Evolutionary conservation across 2,888 invertebrate genomes (phyloP).

Genomic region (Parnassius orleans): DNA sequence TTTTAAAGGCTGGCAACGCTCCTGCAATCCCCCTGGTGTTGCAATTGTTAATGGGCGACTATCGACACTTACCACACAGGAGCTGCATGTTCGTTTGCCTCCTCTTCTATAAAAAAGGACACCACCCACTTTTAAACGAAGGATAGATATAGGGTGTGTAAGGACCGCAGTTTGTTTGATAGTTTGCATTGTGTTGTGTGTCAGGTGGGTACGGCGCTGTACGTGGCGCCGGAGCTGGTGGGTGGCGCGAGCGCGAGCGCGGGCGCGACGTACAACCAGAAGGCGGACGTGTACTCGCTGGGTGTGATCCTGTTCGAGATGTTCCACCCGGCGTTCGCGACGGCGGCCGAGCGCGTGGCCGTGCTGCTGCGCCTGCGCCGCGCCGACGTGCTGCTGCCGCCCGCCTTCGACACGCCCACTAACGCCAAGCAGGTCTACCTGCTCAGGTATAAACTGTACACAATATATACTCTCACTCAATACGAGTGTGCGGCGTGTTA

Average conservation of each 20-base stretch:
- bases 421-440: constrained; percentile 76
- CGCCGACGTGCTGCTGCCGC: constrained; percentile 86
- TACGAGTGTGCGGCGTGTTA: too few species aligned
- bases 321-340: constrained; percentile 91
- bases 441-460: not conserved
- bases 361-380: constrained; percentile 87
- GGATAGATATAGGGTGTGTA: too few species aligned
- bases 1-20: too few species aligned
- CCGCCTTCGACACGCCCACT: constrained; percentile 80
- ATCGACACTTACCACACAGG: too few species aligned
- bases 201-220: constrained; percentile 95
- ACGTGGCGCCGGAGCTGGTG: constrained; percentile 96
- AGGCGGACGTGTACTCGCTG: constrained; percentile 92
- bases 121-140: too few species aligned
- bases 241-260: constrained; percentile 76
- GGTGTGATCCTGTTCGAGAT: constrained; percentile 98
- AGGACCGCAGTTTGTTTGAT: too few species aligned
- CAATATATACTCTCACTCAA: not conserved
- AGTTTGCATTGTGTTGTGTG: not conserved
- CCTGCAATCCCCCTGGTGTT: too few species aligned
- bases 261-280: constrained; percentile 91
- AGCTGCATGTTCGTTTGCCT: too few species aligned
- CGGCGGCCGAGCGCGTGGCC: constrained; percentile 94
- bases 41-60: too few species aligned
- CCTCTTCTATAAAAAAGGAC: too few species aligned